These are phyloP conservation scores for Iselma pallidipennis DNA, from an alignment of 2,888 invertebrate species.

Conservation along the genomic window DNA sequence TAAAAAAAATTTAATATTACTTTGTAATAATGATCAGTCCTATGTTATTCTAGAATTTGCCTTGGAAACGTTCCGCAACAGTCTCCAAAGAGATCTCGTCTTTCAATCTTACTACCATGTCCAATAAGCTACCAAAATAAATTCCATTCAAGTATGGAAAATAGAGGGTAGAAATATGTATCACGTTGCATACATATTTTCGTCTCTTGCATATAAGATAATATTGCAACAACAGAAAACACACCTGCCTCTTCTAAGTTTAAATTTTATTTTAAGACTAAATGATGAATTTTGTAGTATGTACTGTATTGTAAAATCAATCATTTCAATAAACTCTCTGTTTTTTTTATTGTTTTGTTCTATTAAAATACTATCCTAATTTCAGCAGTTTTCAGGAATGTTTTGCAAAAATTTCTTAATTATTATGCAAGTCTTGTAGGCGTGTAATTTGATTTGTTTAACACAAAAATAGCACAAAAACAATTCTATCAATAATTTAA, in stretches of 20 bases:
- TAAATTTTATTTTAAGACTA: neutral
- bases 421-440: neutral
- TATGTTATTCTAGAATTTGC: conserved; percentile 23
- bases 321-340: no score
- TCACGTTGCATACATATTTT: neutral
- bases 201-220: neutral
- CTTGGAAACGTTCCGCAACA: conserved; percentile 33
- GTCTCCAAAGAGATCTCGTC: conserved; percentile 43
- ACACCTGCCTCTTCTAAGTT: neutral
- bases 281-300: no score
- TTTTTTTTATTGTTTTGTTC: no score
- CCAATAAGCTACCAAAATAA: conserved; percentile 28
- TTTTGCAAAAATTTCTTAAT: neutral
- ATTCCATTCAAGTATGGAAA: neutral
- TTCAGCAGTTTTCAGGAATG: neutral
- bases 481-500: neutral
- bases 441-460: neutral
- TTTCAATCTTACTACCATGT: conserved; percentile 44
- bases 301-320: no score
- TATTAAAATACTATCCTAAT: no score
- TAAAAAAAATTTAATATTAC: no score
- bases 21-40: no score
- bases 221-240: neutral
- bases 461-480: neutral
- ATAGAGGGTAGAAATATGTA: neutral